These are phyloP conservation scores for Argyrosomus regius DNA, from an alignment of 2,797 vertebrate genomes.

Conservation along the genomic window DNA sequence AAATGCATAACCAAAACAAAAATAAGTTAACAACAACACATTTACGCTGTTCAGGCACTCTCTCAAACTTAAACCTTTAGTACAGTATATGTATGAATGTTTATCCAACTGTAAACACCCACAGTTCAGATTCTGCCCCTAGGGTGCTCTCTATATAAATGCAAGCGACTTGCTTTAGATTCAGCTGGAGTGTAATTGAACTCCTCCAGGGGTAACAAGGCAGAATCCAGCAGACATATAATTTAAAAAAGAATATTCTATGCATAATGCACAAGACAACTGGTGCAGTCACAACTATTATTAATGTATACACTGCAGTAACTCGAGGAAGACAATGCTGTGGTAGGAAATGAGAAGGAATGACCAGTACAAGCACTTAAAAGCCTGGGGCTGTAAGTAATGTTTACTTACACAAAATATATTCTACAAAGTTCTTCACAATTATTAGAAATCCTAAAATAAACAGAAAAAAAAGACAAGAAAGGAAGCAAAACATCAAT, in stretches of 20 bases:
- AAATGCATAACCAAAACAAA: not conserved
- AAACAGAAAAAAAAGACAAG: not conserved
- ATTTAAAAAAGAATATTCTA: conserved; percentile 21
- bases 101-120: conserved; percentile 3
- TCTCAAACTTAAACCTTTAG: conserved; percentile 1
- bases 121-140: conserved; percentile 9
- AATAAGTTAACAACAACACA: not conserved
- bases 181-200: conserved; percentile 22
- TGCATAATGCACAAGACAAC: conserved; percentile 39
- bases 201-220: conserved; percentile 1
- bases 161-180: conserved; percentile 17
- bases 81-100: conserved; percentile 2
- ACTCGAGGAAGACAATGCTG: not conserved
- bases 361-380: not conserved
- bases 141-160: conserved; percentile 32
- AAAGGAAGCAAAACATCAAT: not conserved
- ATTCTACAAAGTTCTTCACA: not conserved
- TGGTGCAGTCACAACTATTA: conserved; percentile 25
- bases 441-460: conserved; percentile 2
- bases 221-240: conserved; percentile 14
- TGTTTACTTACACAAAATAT: conserved; percentile 1
- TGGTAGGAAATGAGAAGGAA: not conserved
- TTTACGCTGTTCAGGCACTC: not conserved
- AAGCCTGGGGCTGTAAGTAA: not conserved
- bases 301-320: conserved; percentile 8